These are phyloP conservation scores for Chauna torquata DNA, from an alignment of 2,113 vertebrate species.

Conservation along the genomic window DNA sequence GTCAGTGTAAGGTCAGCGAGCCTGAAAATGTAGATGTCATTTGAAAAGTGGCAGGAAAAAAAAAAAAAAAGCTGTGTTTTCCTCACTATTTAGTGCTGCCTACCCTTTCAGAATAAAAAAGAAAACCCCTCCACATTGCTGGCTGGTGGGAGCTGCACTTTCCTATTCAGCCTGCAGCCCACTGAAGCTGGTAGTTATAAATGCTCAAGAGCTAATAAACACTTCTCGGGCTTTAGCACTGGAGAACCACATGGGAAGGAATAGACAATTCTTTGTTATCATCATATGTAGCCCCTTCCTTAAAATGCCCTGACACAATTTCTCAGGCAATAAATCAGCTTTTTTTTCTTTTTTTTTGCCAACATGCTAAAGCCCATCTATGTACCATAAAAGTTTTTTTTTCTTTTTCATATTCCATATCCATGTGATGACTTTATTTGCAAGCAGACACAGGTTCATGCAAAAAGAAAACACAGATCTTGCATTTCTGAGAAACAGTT, in stretches of 20 bases:
- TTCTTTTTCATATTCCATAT: neutral
- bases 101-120: neutral
- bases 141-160: neutral
- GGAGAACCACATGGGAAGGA: neutral
- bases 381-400: neutral
- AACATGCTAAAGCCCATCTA: conserved; percentile 12
- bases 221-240: conserved; percentile 11
- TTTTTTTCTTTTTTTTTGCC: neutral
- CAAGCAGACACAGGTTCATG: neutral
- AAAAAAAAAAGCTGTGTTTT: neutral
- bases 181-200: neutral
- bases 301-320: conserved; percentile 29
- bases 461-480: neutral
- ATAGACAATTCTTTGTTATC: conserved; percentile 40
- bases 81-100: neutral
- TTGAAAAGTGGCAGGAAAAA: neutral
- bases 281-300: neutral
- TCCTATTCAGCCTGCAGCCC: neutral
- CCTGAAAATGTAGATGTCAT: neutral
- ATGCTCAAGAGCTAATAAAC: conserved; percentile 42
- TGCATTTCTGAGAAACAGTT: neutral
- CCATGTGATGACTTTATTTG: neutral
- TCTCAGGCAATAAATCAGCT: conserved; percentile 24
- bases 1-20: neutral
- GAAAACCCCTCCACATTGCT: neutral